Evolutionary conservation across 1,140 invertebrate species (phyloP), one percentile per base, ranked within the genome.

Genomic region (Sinella curviseta): DNA sequence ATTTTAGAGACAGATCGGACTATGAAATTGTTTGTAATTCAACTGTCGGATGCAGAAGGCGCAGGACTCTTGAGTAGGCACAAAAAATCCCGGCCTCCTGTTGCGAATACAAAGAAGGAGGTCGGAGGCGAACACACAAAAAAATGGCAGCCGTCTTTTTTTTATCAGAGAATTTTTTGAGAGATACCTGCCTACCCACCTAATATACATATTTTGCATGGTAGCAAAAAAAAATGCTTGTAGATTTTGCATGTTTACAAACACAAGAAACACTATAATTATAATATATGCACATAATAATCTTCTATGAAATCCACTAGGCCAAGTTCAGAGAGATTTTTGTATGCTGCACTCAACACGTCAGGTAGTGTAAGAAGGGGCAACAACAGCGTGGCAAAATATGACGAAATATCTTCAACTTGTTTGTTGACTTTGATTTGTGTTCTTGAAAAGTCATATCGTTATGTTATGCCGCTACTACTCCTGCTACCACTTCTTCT

Each of bases 391-490:
- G 57, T n/a, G 20, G 39, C 39, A 65, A 65, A 48, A 48, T 48
- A 65, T 65, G 57, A 65, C 57, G 57, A 14, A 17, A 14, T 65
- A 12, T 48, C 16, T 26, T 65, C 24, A 65, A 17, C 14, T 26
- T 65, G 14, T 65, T n/a, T 65, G 24, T 65, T 65, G 57, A 65
- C 57, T 65, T 65, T 65, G 57, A 65, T 65, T 26, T 65, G 14
- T 65, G 57, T 14, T 65, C 57, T 26, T 65, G 57, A 65, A 65
- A 65, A 26, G 8, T 26, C 3, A 12, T 26, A 65, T 26, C 8
- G 26, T 65, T 17, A 65, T 65, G 39, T 48, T 48, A 20, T 48
- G 20, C 39, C 39, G n/a, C n/a, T n/a, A n/a, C n/a, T n/a, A n/a
- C n/a, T n/a, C n/a, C n/a, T n/a, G n/a, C n/a, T n/a, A n/a, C n/a